Evolutionary conservation across 2,113 vertebrate species (phyloP).

Genomic region (Syngnathus typhle): DNA sequence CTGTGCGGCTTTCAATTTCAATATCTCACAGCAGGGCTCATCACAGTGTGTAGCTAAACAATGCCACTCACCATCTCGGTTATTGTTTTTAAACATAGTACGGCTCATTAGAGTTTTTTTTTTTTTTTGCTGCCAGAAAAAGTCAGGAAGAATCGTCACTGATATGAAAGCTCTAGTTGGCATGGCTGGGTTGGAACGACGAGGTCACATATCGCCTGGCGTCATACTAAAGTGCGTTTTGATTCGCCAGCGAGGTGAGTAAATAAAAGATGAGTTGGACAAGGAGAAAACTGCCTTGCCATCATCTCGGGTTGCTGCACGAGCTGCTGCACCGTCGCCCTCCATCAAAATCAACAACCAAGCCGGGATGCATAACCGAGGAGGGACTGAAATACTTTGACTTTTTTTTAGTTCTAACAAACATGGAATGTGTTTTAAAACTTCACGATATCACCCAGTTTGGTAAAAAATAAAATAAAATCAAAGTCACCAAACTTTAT

Average conservation of each 20-base stretch:
- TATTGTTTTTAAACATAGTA: background rate
- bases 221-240: background rate
- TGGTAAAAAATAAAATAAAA: no score
- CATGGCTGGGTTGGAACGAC: background rate
- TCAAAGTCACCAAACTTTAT: no score
- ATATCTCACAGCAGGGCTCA: slow-evolving; percentile 1
- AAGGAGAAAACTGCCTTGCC: background rate
- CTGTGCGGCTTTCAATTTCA: background rate
- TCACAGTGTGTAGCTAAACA: background rate
- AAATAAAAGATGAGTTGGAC: slow-evolving; percentile 9
- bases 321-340: background rate
- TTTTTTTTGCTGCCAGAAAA: slow-evolving; percentile 19
- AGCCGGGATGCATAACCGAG: background rate
- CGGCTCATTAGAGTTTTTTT: slow-evolving; percentile 19
- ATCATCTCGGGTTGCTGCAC: slow-evolving; percentile 4
- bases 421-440: background rate
- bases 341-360: slow-evolving; percentile 1
- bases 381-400: background rate
- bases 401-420: background rate
- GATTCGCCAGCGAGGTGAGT: background rate
- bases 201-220: background rate
- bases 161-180: slow-evolving; percentile 17
- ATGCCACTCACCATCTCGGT: background rate
- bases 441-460: background rate
- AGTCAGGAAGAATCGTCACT: slow-evolving; percentile 27